Percentiles rank a stretch among this genome's conserved stretches.
Evolutionary conservation across 2,113 vertebrate genomes (phyloP).

Genomic region (Notothenia coriiceps): DNA sequence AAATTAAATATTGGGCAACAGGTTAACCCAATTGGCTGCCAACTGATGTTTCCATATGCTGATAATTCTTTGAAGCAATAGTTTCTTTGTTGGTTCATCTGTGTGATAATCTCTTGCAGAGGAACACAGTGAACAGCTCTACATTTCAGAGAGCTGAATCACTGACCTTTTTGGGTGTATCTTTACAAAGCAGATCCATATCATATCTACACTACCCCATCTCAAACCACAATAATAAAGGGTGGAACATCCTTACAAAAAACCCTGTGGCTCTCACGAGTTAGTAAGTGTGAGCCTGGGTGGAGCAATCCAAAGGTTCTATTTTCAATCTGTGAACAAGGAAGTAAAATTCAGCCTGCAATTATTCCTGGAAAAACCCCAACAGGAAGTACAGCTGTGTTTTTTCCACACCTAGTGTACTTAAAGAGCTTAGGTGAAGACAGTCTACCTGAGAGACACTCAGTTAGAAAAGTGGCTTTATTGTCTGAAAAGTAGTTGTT

Average conservation of each 20-base stretch:
- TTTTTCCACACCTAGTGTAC: slow-evolving; percentile 47
- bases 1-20: slow-evolving; percentile 11
- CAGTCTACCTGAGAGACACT: slow-evolving; percentile 14
- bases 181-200: background rate
- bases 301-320: slow-evolving; percentile 56
- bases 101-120: background rate
- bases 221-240: slow-evolving; percentile 2
- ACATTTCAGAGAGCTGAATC: slow-evolving; percentile 18
- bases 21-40: background rate
- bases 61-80: background rate
- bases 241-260: background rate
- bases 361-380: slow-evolving; percentile 63
- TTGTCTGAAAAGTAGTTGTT: background rate
- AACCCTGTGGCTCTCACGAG: slow-evolving; percentile 18
- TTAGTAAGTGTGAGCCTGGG: slow-evolving; percentile 27
- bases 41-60: background rate
- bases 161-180: background rate
- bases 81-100: background rate
- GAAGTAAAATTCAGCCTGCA: slow-evolving; percentile 67
- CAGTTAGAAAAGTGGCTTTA: background rate
- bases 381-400: slow-evolving; percentile 67
- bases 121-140: background rate
- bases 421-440: slow-evolving; percentile 16
- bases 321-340: slow-evolving; percentile 61
- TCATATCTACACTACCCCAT: background rate